Conservation (phyloP, 2,888 invertebrate genomes). For the Nomada ruficornis region DNA sequence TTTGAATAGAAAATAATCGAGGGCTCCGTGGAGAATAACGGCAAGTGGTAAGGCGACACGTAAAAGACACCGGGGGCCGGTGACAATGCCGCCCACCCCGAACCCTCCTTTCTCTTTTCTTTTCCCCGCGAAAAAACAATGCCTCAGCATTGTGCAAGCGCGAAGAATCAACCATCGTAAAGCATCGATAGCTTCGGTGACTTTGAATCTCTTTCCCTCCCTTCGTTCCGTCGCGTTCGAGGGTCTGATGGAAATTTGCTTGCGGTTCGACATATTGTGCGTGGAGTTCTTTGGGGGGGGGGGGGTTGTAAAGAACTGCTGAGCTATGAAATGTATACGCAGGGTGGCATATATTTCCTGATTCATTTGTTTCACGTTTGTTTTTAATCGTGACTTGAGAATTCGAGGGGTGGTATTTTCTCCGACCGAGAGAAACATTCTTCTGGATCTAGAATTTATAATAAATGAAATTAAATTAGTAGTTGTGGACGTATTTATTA, state of each 20-base stretch:
- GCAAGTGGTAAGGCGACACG: conserved; percentile 52
- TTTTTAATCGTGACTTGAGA: no score
- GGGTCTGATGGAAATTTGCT: not conserved
- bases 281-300: not conserved
- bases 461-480: no score
- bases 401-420: no score
- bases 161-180: conserved; percentile 13
- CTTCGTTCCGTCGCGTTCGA: not conserved
- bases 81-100: not conserved
- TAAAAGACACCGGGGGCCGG: conserved; percentile 24
- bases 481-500: no score
- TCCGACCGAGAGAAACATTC: no score
- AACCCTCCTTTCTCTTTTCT: conserved; percentile 1
- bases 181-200: conserved; percentile 42
- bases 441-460: no score
- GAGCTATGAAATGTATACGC: no score
- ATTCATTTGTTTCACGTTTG: no score
- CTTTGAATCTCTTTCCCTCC: not conserved
- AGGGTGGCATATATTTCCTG: no score
- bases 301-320: no score
- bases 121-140: conserved; percentile 19
- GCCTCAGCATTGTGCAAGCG: not conserved
- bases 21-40: conserved; percentile 55
- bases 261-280: not conserved
- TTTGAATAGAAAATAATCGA: conserved; percentile 66